A percentile compares a stretch with the other conserved stretches of the same genome.
phyloP scores from a whole-genome alignment of 2,888 invertebrate genomes.

The Leptopterna dolabrata region DNA sequence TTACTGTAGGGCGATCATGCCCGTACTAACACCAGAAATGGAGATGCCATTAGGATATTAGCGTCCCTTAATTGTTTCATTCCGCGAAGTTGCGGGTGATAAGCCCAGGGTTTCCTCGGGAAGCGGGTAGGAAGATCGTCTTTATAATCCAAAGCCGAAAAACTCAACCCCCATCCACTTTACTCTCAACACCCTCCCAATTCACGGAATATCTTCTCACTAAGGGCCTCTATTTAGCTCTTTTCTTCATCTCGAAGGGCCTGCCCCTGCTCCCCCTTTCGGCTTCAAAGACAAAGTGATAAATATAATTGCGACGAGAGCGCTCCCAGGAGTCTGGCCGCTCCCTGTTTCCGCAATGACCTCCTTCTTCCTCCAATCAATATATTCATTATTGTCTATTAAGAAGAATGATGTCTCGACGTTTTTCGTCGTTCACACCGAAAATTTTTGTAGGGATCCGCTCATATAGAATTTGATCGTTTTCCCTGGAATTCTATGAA shows the following conservation, averaged over 20 bases:
- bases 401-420: too few relatives aligned
- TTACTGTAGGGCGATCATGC: too few relatives aligned
- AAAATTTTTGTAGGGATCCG: too few relatives aligned
- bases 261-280: neutral
- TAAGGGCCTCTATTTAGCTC: neutral
- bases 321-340: neutral
- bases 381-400: neutral
- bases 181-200: neutral
- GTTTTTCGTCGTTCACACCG: too few relatives aligned
- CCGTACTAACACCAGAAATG: too few relatives aligned
- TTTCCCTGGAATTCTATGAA: too few relatives aligned
- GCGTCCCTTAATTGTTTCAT: neutral
- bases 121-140: neutral
- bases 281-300: constrained; percentile 5
- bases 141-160: neutral
- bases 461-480: too few relatives aligned
- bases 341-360: neutral
- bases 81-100: neutral
- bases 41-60: too few relatives aligned
- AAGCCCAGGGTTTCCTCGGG: neutral
- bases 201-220: neutral
- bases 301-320: neutral
- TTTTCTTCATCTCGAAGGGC: neutral
- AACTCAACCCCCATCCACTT: neutral
- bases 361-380: neutral